phyloP scores from a whole-genome alignment of 1,140 invertebrate genomes.

The Pogonomyrmex barbatus region DNA sequence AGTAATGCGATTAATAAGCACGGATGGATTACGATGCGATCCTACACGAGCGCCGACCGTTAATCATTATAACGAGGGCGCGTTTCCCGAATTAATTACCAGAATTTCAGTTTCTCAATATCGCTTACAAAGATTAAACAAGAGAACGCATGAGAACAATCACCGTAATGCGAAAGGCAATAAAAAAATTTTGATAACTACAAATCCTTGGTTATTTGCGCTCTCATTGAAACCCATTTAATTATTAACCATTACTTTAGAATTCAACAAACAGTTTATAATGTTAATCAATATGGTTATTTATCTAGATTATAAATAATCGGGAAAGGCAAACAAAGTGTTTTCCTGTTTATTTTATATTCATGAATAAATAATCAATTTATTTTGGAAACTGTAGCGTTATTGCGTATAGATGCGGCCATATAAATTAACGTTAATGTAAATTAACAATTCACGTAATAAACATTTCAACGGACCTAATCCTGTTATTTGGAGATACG shows the following conservation, averaged over 20 bases:
- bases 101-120: slow-evolving; percentile 52
- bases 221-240: slow-evolving; percentile 3
- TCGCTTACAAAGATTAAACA: slow-evolving; percentile 14
- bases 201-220: slow-evolving; percentile 5
- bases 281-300: slow-evolving; percentile 44
- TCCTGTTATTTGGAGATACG: not conserved
- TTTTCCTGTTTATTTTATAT: slow-evolving; percentile 30
- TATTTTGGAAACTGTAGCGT: slow-evolving; percentile 5
- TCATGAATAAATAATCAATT: slow-evolving; percentile 50
- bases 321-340: slow-evolving; percentile 6
- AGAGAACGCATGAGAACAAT: not conserved
- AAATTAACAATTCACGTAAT: slow-evolving; percentile 42
- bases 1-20: slow-evolving; percentile 62
- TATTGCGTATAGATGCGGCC: not conserved
- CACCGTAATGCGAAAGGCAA: not conserved
- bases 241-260: slow-evolving; percentile 12
- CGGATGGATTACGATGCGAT: slow-evolving; percentile 56
- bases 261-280: slow-evolving; percentile 30
- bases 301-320: slow-evolving; percentile 41
- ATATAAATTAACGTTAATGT: slow-evolving; percentile 17
- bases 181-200: not conserved
- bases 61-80: slow-evolving; percentile 54
- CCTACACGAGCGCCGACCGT: slow-evolving; percentile 39
- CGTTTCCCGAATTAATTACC: slow-evolving; percentile 52
- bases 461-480: slow-evolving; percentile 25